A percentile compares a stretch with the other conserved stretches of the same genome.
Evolutionary conservation across 2,797 vertebrate species (phyloP).

Genomic region (Scleropages formosus): DNA sequence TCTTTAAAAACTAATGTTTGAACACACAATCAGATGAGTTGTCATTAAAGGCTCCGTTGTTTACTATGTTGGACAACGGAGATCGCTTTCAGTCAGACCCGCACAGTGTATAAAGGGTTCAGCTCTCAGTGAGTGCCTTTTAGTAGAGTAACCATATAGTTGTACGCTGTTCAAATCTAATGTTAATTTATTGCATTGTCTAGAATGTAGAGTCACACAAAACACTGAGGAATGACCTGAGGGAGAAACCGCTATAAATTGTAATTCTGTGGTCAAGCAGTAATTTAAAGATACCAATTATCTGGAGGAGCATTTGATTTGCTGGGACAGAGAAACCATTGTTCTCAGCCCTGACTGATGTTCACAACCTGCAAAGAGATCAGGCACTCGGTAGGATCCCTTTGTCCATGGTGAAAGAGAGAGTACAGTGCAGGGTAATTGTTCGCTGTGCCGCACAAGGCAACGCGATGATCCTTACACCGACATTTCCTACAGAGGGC

Average conservation of each 20-base stretch:
- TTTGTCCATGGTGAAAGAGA: slow-evolving; percentile 34
- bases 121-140: too few relatives aligned
- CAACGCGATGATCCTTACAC: slow-evolving; percentile 66
- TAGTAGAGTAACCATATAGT: too few relatives aligned
- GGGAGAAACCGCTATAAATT: not conserved
- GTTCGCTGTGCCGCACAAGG: slow-evolving; percentile 56
- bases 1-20: too few relatives aligned
- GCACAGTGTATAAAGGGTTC: too few relatives aligned
- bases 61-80: too few relatives aligned
- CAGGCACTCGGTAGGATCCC: slow-evolving; percentile 21
- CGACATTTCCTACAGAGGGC: slow-evolving; percentile 64
- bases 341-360: slow-evolving; percentile 10
- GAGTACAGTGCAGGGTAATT: slow-evolving; percentile 60
- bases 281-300: not conserved
- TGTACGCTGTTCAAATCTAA: too few relatives aligned
- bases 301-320: slow-evolving; percentile 5
- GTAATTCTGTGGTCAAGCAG: slow-evolving; percentile 2
- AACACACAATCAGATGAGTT: too few relatives aligned
- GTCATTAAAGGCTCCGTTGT: too few relatives aligned
- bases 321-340: not conserved
- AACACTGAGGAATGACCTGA: too few relatives aligned
- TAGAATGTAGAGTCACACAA: too few relatives aligned
- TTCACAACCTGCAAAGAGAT: slow-evolving; percentile 14
- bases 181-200: too few relatives aligned
- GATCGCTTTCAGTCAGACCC: too few relatives aligned